Base-by-base conservation (phyloP, 1,140 invertebrate genomes). In the Drosophila sechellia region DNA sequence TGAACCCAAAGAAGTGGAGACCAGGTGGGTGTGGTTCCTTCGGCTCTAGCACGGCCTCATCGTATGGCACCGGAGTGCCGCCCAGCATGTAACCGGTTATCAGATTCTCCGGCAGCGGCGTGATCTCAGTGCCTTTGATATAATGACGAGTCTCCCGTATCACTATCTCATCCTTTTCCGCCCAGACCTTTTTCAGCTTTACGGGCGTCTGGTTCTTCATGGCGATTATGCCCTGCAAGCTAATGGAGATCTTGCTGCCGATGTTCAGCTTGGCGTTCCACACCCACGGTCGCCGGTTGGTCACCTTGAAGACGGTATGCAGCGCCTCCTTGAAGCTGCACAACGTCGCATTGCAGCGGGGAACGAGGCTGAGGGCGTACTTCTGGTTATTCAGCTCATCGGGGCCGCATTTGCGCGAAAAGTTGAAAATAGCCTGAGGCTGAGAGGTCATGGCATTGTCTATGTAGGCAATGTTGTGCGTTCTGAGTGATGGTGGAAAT, bases 11-110 rank as follows among this genome's bases (percentile, higher is more conserved):
- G 35, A 91, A 92, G 17, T 90, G 84, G n/a, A 92, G 50, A 11
- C 91, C 91, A 0, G 76, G 65, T 2, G 73, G 37, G 64, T 79
- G 74, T 2, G 74, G 48, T 6, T 63, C 49, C 1, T 85, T 77
- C 0, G 74, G 37, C 22, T 90, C 81, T 6, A 84, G 59, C 1
- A 92, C 20, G 4, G 63, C 48, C 6, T 90, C 80, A 64, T 92
- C 91, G 22, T 81, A 92, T 0, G 91, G 74, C 35, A 92, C 79
- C n/a, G 91, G 59, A 0, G 91, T 91, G 22, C 79, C 79, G 20
- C 91, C 91, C 8, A 92, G 46, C 91, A 92, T 92, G 49, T 91
- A 92, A 5, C 91, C 91, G 31, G 81, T 48, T n/a, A 92, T 77
- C 4, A 91, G 53, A n/a, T 92, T 86, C 46, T 80, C 78, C 4